Conservation (phyloP, 2,797 vertebrate genomes). For the Lepus oiostolus region DNA sequence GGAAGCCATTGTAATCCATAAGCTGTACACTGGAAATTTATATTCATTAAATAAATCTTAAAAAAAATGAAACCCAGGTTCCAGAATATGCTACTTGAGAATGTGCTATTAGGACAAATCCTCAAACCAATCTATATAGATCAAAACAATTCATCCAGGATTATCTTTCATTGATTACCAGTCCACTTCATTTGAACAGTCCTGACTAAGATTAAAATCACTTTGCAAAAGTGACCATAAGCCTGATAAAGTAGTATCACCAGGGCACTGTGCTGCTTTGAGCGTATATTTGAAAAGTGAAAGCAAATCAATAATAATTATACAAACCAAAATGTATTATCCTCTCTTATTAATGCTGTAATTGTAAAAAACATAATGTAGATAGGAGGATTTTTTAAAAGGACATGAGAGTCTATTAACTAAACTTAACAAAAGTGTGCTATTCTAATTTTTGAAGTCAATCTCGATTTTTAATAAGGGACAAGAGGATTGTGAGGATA, state of each 20-base stretch:
- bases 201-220: constrained; percentile 87
- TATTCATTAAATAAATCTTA: too few relatives aligned
- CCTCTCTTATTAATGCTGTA: constrained; percentile 87
- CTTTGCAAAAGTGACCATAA: constrained; percentile 84
- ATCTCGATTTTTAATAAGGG: constrained; percentile 81
- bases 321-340: constrained; percentile 87
- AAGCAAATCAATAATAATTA: constrained; percentile 91
- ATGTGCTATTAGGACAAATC: constrained; percentile 76
- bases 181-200: constrained; percentile 78
- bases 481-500: constrained; percentile 67
- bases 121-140: constrained; percentile 75
- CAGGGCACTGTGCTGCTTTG: constrained; percentile 78
- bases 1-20: too few relatives aligned
- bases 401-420: constrained; percentile 83
- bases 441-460: constrained; percentile 84
- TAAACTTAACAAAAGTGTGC: constrained; percentile 82
- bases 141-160: constrained; percentile 76
- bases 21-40: too few relatives aligned
- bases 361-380: constrained; percentile 77
- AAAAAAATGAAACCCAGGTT: too few relatives aligned
- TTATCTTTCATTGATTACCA: constrained; percentile 87
- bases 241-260: constrained; percentile 80
- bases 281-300: constrained; percentile 88
- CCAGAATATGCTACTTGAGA: constrained; percentile 66
- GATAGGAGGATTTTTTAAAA: constrained; percentile 83